phyloP scores from a whole-genome alignment of 1,140 invertebrate species.

The Achatina immaculata region DNA sequence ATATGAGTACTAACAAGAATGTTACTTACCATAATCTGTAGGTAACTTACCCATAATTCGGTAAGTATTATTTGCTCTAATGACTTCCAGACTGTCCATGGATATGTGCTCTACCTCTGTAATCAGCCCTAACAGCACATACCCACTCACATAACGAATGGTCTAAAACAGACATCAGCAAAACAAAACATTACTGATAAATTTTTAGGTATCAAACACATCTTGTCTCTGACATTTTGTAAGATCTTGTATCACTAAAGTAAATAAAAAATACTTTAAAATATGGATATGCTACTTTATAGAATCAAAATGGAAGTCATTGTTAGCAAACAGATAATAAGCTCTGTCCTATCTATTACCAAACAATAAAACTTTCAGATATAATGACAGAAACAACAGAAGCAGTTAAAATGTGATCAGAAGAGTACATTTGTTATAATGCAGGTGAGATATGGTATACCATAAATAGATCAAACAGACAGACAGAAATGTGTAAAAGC shows the following conservation, averaged over 20 bases:
- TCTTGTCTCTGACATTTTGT: background rate
- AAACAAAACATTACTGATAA: slow-evolving; percentile 25
- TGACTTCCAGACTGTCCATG: slow-evolving; percentile 53
- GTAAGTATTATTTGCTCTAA: slow-evolving; percentile 55
- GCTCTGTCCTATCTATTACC: too few species aligned
- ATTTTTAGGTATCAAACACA: background rate
- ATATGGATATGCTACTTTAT: background rate
- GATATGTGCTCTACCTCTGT: slow-evolving; percentile 53
- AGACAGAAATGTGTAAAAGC: too few species aligned
- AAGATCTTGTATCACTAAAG: background rate
- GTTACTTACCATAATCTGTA: too few species aligned
- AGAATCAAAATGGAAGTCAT: too few species aligned
- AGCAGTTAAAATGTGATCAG: too few species aligned
- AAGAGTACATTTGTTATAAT: too few species aligned
- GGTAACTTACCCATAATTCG: slow-evolving; percentile 29
- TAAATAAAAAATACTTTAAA: background rate
- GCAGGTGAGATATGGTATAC: too few species aligned
- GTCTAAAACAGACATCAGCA: slow-evolving; percentile 29
- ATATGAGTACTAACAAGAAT: too few species aligned
- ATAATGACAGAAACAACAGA: too few species aligned
- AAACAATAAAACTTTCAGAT: too few species aligned
- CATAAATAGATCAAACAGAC: too few species aligned
- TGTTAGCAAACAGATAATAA: too few species aligned
- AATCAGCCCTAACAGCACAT: slow-evolving; percentile 57
- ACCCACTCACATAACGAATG: slow-evolving; percentile 53